These are phyloP conservation scores for Stictonetta naevosa DNA, from an alignment of 2,113 vertebrate genomes.

Conservation along the genomic window DNA sequence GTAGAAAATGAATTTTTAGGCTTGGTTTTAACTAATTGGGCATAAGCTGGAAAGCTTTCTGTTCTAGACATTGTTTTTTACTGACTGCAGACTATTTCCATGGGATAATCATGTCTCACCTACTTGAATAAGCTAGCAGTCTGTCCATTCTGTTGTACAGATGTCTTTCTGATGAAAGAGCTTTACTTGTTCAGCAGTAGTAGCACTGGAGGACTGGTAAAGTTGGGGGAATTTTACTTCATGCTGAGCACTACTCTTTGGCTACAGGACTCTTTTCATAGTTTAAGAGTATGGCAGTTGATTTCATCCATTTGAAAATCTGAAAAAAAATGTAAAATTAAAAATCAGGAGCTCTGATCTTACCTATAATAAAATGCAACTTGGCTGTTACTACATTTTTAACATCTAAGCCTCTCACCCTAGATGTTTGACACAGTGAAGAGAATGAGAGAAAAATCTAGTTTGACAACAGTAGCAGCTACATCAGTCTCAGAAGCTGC, in stretches of 20 bases:
- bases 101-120: neutral
- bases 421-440: constrained; percentile 97
- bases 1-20: neutral
- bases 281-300: neutral
- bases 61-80: neutral
- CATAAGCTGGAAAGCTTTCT: neutral
- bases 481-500: constrained; percentile 79
- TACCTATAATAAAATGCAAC: neutral
- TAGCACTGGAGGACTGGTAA: neutral
- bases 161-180: neutral
- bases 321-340: accelerated
- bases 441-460: constrained; percentile 92
- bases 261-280: neutral
- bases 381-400: neutral
- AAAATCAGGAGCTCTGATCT: neutral
- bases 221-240: neutral
- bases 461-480: constrained; percentile 78
- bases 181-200: neutral
- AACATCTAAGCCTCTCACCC: constrained; percentile 39
- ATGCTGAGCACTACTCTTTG: neutral
- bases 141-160: neutral
- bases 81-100: neutral
- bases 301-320: neutral
- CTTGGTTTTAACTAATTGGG: neutral
- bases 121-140: neutral